Conservation (phyloP, 2,113 vertebrate species). For the Rhabdornis inornatus region DNA sequence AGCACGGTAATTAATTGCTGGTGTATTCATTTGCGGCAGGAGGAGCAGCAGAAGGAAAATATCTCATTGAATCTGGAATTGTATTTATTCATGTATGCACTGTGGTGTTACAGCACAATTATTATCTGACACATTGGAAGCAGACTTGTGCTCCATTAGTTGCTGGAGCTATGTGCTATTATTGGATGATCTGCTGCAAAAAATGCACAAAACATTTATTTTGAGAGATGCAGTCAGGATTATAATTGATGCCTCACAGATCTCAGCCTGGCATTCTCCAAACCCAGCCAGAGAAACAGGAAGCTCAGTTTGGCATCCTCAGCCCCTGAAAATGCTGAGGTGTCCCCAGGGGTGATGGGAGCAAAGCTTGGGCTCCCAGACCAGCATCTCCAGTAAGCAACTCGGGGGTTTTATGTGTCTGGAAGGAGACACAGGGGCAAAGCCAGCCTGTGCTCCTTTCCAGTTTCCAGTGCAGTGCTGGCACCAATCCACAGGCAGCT, state of each 20-base stretch:
- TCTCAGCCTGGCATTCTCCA: background rate
- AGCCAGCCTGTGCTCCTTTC: conserved; percentile 1
- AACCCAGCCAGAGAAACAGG: background rate
- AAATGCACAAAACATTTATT: conserved; percentile 19
- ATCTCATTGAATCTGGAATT: conserved; percentile 57
- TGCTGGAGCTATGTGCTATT: conserved; percentile 19
- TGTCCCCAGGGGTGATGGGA: background rate
- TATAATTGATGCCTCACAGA: background rate
- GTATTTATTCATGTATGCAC: conserved; percentile 63
- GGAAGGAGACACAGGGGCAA: conserved; percentile 5
- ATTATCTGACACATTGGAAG: conserved; percentile 52
- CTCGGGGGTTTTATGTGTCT: background rate
- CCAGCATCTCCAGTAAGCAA: background rate
- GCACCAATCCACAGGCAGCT: conserved; percentile 50
- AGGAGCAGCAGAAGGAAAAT: conserved; percentile 63
- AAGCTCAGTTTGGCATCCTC: background rate
- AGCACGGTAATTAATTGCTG: conserved; percentile 59
- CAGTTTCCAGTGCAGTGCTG: conserved; percentile 49
- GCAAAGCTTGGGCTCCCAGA: background rate
- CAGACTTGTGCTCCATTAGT: conserved; percentile 6
- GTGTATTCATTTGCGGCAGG: conserved; percentile 50
- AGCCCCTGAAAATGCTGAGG: background rate
- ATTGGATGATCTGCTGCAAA: conserved; percentile 23
- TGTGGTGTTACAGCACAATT: conserved; percentile 41
- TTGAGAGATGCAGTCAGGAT: background rate